Percentiles rank a stretch among this genome's conserved stretches.
Evolutionary conservation across 1,140 invertebrate species (phyloP).

Genomic region (Drosophila pectinifera): DNA sequence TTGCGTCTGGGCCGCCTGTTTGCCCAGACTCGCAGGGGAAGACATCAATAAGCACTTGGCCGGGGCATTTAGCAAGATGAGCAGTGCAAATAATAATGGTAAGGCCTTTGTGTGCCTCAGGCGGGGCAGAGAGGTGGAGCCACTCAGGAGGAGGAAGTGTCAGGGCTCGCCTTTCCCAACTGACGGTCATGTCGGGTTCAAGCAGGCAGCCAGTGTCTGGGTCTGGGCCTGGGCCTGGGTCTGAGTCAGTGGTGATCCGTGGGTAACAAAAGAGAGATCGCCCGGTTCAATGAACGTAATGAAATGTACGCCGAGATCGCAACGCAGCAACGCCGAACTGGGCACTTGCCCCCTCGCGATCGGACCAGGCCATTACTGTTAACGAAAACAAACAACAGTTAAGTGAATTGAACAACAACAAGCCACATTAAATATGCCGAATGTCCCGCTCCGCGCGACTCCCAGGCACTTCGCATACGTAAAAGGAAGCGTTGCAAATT

Average conservation of each 20-base stretch:
- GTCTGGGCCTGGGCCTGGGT: slow-evolving; percentile 49
- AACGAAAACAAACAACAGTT: slow-evolving; percentile 80
- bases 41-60: slow-evolving; percentile 45
- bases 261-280: slow-evolving; percentile 45
- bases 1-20: slow-evolving; percentile 74
- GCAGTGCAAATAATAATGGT: slow-evolving; percentile 49
- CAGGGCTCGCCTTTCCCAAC: slow-evolving; percentile 30
- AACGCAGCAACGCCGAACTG: neutral
- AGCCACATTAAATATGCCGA: slow-evolving; percentile 64
- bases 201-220: slow-evolving; percentile 34
- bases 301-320: slow-evolving; percentile 50
- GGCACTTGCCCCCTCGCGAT: neutral
- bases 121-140: neutral
- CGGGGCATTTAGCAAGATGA: slow-evolving; percentile 36
- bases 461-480: slow-evolving; percentile 18
- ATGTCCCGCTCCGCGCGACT: slow-evolving; percentile 11
- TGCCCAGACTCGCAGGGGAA: slow-evolving; percentile 1
- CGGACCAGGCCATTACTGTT: slow-evolving; percentile 68
- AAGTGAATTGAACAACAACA: slow-evolving; percentile 60
- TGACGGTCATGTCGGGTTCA: slow-evolving; percentile 50
- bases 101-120: slow-evolving; percentile 46
- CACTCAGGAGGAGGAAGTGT: slow-evolving; percentile 37
- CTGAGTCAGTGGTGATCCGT: slow-evolving; percentile 49
- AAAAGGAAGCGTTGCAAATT: slow-evolving; percentile 69
- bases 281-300: slow-evolving; percentile 77